Base-by-base conservation (phyloP, 1,140 invertebrate species). In the Camponotus pennsylvanicus region DNA sequence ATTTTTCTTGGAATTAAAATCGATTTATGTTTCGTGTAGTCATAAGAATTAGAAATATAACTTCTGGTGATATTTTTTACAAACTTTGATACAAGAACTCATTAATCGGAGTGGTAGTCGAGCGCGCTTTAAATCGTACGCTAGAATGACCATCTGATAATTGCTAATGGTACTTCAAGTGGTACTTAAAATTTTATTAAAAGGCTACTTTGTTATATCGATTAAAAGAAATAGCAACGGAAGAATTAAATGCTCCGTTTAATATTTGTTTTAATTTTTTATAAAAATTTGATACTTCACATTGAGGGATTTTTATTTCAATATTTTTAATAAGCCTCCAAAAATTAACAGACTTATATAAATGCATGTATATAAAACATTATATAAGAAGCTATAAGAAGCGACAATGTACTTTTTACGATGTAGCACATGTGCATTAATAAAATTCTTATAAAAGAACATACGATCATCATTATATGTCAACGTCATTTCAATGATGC, bases 71-170 rank as follows among this genome's bases (percentile, higher is more conserved):
- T n/a, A 27, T 6, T 45, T 75, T 63, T 40, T 3, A 32, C 32
- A 13, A 83, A 57, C 49, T 80, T 70, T 27, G 34, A 61, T 63
- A 61, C 13, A 37, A 49, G 42, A 21, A 73, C 18, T 73, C 18
- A 45, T 82, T 82, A 73, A 82, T 82, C 11, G 0, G n/a, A 57
- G 78, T 67, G 18, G 13, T 55, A 34, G 21, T 70, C 45, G 21
- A 82, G 49, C 37, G 37, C 15, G 13, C 18, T 67, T 71, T 55
- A 55, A 52, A 66, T 73, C 27, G 13, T 37, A 15, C 2, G 18
- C 4, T 34, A 49, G 45, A 67, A 85, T 61, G 45, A 64, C 61
- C 9, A 37, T 64, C 61, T 76, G 67, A 85, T 88, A 88, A 89
- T 89, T 89, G 86, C 57, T 52, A 34, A 57, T 52, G 55, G 27